phyloP scores from a whole-genome alignment of 2,888 invertebrate genomes.

The Eristalis intricaria region DNA sequence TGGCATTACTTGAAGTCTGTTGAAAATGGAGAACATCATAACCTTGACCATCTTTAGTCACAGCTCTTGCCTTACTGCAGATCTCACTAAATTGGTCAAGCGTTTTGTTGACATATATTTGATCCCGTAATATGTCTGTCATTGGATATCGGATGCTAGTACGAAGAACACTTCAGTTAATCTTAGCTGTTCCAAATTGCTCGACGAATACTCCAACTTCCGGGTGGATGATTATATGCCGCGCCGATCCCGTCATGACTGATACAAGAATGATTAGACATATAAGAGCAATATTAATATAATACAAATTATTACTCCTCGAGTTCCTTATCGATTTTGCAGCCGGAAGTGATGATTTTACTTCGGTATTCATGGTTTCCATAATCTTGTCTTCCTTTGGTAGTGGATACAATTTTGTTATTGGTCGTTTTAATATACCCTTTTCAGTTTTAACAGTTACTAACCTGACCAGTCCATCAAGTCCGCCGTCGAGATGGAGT shows the following conservation, averaged over 20 bases:
- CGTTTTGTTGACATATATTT: too few species aligned
- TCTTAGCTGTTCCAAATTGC: slow-evolving; percentile 5
- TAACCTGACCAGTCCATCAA: too few species aligned
- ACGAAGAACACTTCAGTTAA: background rate
- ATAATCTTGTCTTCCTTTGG: slow-evolving; percentile 19
- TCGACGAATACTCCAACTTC: background rate
- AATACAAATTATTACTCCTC: background rate
- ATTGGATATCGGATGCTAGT: too few species aligned
- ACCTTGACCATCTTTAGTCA: too few species aligned
- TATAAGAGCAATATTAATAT: background rate
- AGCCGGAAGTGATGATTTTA: background rate
- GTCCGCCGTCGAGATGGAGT: too few species aligned
- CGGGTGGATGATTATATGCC: slow-evolving; percentile 2
- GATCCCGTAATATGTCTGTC: too few species aligned
- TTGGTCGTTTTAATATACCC: background rate
- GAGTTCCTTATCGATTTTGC: background rate
- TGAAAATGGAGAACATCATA: too few species aligned
- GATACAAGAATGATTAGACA: background rate
- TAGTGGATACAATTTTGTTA: slow-evolving; percentile 31
- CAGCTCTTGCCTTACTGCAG: too few species aligned
- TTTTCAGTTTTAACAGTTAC: too few species aligned
- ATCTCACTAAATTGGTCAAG: too few species aligned
- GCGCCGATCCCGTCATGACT: background rate
- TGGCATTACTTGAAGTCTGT: too few species aligned
- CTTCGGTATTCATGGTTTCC: background rate